Evolutionary conservation across 64 coral and sea anemone species (phyloP).

Genomic region (Stichodactyla helianthus): DNA sequence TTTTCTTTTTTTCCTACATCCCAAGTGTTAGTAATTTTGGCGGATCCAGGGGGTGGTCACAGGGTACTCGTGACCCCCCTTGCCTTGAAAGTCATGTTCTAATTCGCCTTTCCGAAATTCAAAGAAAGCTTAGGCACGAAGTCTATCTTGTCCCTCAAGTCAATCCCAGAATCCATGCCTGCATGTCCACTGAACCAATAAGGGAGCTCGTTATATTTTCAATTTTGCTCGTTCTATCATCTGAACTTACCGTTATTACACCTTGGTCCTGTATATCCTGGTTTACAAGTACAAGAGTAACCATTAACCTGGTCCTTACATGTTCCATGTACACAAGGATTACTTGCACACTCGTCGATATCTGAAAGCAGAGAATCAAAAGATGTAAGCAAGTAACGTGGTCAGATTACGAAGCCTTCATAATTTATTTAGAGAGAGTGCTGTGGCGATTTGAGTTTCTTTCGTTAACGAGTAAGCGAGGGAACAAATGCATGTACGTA

Average conservation of each 20-base stretch:
- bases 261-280: neutral
- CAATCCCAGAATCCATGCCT: too few relatives aligned
- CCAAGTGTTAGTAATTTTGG: too few relatives aligned
- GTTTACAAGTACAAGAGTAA: neutral
- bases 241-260: neutral
- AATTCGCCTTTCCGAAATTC: too few relatives aligned
- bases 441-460: neutral
- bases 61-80: too few relatives aligned
- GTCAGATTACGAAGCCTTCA: neutral
- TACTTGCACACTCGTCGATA: constrained; percentile 6
- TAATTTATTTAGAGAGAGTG: neutral
- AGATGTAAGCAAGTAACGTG: too few relatives aligned
- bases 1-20: too few relatives aligned
- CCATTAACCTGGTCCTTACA: neutral
- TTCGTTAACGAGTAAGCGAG: neutral
- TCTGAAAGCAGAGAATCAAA: neutral
- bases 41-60: too few relatives aligned
- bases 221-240: neutral
- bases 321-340: neutral
- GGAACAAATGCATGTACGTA: too few relatives aligned
- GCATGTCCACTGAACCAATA: neutral
- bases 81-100: too few relatives aligned
- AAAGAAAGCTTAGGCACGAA: too few relatives aligned
- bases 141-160: too few relatives aligned
- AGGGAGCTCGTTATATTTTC: neutral